These are phyloP conservation scores for Sitta europaea DNA, from an alignment of 2,113 vertebrate genomes.

Conservation along the genomic window DNA sequence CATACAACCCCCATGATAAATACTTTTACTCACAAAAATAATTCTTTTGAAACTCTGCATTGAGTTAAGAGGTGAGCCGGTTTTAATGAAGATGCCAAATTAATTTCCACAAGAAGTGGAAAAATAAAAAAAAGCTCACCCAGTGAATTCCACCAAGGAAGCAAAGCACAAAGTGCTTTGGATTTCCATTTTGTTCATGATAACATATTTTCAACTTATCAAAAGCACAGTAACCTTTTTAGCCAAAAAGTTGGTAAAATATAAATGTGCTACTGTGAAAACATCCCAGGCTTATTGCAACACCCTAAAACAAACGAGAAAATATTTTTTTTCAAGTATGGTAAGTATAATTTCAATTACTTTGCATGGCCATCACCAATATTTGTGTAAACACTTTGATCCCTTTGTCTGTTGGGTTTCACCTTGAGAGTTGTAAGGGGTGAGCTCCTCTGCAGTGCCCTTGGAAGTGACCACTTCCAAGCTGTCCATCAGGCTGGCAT, in stretches of 20 bases:
- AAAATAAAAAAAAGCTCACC: neutral
- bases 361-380: neutral
- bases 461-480: neutral
- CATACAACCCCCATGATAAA: neutral
- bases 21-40: neutral
- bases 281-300: slow-evolving; percentile 12
- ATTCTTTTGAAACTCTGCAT: neutral
- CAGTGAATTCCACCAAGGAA: slow-evolving; percentile 27
- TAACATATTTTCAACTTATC: slow-evolving; percentile 22
- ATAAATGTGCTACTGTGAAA: slow-evolving; percentile 20
- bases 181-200: slow-evolving; percentile 6
- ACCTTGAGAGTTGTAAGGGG: slow-evolving; percentile 20
- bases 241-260: slow-evolving; percentile 56
- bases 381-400: slow-evolving; percentile 44
- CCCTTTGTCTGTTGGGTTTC: slow-evolving; percentile 21
- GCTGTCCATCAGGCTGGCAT: slow-evolving; percentile 3
- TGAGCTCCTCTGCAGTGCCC: slow-evolving; percentile 2
- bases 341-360: slow-evolving; percentile 30
- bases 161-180: neutral
- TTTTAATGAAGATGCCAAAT: slow-evolving; percentile 37
- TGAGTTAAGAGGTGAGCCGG: neutral
- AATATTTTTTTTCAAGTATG: neutral
- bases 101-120: slow-evolving; percentile 30
- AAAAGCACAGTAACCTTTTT: slow-evolving; percentile 50
- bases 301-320: slow-evolving; percentile 44